Base-by-base conservation (phyloP, 2,797 vertebrate species). In the Aulostomus chinensis region DNA sequence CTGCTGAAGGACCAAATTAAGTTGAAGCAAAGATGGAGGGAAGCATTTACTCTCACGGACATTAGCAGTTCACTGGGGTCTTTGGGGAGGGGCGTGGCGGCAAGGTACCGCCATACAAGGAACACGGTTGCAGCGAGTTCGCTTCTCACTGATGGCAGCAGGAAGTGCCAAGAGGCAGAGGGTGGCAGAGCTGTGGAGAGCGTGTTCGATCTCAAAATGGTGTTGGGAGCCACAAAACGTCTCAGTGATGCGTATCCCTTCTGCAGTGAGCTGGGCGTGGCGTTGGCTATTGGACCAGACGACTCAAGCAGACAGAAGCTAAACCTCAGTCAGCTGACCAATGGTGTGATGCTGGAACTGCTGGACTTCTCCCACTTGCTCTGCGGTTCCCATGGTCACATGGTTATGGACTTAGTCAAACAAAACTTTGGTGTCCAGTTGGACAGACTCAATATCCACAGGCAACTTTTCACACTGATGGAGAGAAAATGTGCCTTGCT, bases 301-400 rank as follows among this genome's bases (percentile, higher is more conserved):
- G 20, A 20, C 4, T 7, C 13, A 8, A 32, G 41, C 18, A 20
- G 10, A 38, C 40, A 46, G 15, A 78, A 76, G 9, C 40, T 81
- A 0, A 17, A 48, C 9, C 24, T 21, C 0, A 9, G 5, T 4
- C 48, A 51, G 7, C 2, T 76, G 1, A 78, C 47, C 28, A 60
- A 12, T 0, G 48, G 48, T 0, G 54, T 58, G 31, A 34, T 78
- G 34, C 6, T 73, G 2, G 72, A 78, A 18, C 10, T 81, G 36
- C 45, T 76, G 0, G n/a, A 63, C n/a, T 81, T 78, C 16, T 52
- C 51, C 31, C 33, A n/a, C 22, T 9, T 41, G 6, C 20, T 81
- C 12, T 63, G 62, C n/a, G 69, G 78, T 2, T 24, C 9, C 0
- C 34, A 58, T 5, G 10, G 22, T 4, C 16, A 12, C 7, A 60